Evolutionary conservation across 2,797 vertebrate genomes (phyloP).

Genomic region (Microctenopoma steveboyesi): DNA sequence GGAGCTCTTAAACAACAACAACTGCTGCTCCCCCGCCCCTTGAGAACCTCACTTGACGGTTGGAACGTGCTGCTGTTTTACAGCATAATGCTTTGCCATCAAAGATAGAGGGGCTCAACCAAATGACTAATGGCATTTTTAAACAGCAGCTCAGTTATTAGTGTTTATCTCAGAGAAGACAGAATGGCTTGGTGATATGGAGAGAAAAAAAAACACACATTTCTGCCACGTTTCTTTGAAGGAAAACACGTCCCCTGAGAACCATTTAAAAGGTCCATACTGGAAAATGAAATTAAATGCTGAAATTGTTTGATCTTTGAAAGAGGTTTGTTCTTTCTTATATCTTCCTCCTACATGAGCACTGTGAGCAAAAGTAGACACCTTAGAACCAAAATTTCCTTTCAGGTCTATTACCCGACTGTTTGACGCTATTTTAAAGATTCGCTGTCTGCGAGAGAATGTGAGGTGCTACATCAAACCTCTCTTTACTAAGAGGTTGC

Average conservation of each 20-base stretch:
- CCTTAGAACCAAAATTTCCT: conserved; percentile 10
- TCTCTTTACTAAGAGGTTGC: conserved; percentile 22
- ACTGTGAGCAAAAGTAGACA: conserved; percentile 8
- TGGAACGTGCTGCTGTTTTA: conserved; percentile 62
- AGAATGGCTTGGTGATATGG: conserved; percentile 32
- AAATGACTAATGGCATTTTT: conserved; percentile 65
- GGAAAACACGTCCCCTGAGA: conserved; percentile 57
- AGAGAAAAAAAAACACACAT: conserved; percentile 36
- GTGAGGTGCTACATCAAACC: conserved; percentile 27
- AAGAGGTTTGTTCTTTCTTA: conserved; percentile 44
- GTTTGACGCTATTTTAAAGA: conserved; percentile 14
- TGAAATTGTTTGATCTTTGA: conserved; percentile 55
- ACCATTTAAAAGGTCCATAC: conserved; percentile 48
- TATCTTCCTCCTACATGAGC: conserved; percentile 15
- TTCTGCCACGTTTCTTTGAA: conserved; percentile 54
- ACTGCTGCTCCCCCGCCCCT: conserved; percentile 52
- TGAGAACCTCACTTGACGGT: conserved; percentile 54
- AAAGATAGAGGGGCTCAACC: conserved; percentile 54
- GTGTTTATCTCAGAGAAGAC: conserved; percentile 39
- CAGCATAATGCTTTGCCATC: conserved; percentile 63
- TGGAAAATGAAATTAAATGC: conserved; percentile 63
- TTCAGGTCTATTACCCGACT: conserved; percentile 25
- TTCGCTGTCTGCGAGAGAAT: conserved; percentile 15
- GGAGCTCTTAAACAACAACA: conserved; percentile 73
- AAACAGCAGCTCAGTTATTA: conserved; percentile 51